Percentiles rank a stretch among this genome's conserved stretches.
These are phyloP conservation scores for Fopius arisanus DNA, from an alignment of 1,140 invertebrate genomes.

Conservation along the genomic window DNA sequence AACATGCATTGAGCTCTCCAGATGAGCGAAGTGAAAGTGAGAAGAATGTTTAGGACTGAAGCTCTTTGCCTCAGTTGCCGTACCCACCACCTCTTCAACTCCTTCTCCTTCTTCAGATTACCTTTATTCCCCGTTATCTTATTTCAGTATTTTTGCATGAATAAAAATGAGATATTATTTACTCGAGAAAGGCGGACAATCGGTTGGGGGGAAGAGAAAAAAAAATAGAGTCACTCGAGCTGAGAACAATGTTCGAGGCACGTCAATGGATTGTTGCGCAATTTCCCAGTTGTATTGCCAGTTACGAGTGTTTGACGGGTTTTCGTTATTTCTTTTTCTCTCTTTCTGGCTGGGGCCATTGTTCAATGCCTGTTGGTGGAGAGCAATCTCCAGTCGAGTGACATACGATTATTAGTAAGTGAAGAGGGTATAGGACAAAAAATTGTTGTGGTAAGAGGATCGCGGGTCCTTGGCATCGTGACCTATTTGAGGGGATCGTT, in stretches of 20 bases:
- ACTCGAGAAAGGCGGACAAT: background rate
- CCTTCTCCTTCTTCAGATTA: background rate
- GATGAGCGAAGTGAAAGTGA: constrained; percentile 42
- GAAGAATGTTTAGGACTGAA: constrained; percentile 37
- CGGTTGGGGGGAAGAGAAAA: background rate
- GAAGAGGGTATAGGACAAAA: background rate
- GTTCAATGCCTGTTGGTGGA: background rate
- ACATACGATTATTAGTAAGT: background rate
- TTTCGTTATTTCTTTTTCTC: background rate
- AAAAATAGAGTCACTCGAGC: background rate
- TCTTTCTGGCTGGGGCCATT: background rate
- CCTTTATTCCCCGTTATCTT: background rate
- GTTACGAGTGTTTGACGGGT: background rate
- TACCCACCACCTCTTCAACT: background rate
- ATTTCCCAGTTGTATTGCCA: background rate
- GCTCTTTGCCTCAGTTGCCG: background rate
- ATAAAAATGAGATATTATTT: background rate
- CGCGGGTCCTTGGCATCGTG: constrained; percentile 6
- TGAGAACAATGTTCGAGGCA: background rate
- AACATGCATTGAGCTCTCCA: background rate
- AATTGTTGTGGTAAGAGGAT: background rate
- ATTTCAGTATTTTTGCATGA: background rate
- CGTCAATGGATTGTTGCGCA: background rate
- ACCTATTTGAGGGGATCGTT: constrained; percentile 15
- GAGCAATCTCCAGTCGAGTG: background rate